A percentile compares a stretch with the other conserved stretches of the same genome.
phyloP scores from a whole-genome alignment of 2,113 vertebrate genomes.

The Neomonachus schauinslandi region DNA sequence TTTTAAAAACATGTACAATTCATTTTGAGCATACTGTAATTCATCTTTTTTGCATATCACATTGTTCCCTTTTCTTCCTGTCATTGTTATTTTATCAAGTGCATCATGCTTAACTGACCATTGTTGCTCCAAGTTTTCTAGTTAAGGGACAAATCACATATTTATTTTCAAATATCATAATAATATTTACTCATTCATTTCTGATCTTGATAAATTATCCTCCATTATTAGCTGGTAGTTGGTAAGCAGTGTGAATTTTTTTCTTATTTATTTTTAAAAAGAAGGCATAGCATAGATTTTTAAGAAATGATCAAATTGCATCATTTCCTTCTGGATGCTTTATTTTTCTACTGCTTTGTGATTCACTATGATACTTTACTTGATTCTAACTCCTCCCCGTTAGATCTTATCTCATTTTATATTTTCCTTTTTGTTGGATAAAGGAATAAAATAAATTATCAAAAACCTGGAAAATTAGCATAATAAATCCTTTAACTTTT shows the following conservation, averaged over 20 bases:
- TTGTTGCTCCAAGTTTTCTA: not conserved
- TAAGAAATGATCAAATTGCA: not conserved
- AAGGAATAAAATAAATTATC: not conserved
- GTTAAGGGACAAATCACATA: not conserved
- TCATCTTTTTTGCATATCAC: not conserved
- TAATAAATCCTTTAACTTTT: not conserved
- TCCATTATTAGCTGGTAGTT: not conserved
- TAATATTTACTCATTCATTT: not conserved
- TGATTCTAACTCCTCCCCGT: not conserved
- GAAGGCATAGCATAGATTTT: not conserved
- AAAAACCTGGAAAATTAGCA: not conserved
- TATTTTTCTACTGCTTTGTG: not conserved
- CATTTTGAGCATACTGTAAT: not conserved
- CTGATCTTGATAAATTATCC: not conserved
- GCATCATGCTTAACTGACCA: not conserved
- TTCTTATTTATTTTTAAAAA: not conserved
- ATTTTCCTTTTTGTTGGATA: not conserved
- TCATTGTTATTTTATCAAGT: not conserved
- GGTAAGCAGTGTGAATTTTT: not conserved
- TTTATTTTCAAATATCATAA: not conserved
- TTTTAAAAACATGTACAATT: not conserved
- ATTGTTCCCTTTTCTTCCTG: not conserved
- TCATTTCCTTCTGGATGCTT: not conserved
- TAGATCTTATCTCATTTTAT: not conserved
- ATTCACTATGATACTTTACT: not conserved